Conservation (phyloP, 2,888 invertebrate genomes). For the Euproctis similis region DNA sequence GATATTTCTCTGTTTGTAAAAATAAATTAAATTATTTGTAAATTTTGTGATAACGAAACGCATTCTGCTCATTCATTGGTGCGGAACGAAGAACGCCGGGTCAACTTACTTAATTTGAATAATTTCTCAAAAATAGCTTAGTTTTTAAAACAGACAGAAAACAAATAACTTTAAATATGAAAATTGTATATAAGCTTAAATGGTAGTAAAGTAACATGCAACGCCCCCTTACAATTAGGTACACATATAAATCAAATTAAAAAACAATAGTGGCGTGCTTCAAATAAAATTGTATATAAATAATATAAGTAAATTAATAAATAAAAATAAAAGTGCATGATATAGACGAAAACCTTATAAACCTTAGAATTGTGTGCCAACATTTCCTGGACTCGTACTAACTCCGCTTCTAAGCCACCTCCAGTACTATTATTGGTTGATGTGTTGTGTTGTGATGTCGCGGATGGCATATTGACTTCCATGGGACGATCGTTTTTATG, state of each 20-base stretch:
- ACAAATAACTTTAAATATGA: no score
- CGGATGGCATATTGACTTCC: slow-evolving; percentile 11
- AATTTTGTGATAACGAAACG: no score
- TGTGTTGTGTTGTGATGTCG: slow-evolving; percentile 12
- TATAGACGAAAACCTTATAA: slow-evolving; percentile 80
- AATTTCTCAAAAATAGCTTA: no score
- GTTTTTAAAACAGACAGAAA: no score
- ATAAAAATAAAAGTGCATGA: slow-evolving; percentile 61
- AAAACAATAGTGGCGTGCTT: slow-evolving; percentile 3
- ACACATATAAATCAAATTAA: slow-evolving; percentile 1
- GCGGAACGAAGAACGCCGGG: no score
- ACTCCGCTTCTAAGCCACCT: slow-evolving; percentile 81
- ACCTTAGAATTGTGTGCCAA: slow-evolving; percentile 95
- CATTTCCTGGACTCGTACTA: slow-evolving; percentile 88
- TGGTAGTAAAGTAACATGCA: no score
- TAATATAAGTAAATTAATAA: slow-evolving; percentile 14
- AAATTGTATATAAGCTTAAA: no score
- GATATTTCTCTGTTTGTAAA: no score
- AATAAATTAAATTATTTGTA: no score
- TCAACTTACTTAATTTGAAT: no score
- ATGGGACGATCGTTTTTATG: slow-evolving; percentile 30
- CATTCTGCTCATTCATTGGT: no score
- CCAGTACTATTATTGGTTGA: slow-evolving; percentile 13
- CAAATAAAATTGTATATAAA: slow-evolving; percentile 1
- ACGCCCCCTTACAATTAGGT: slow-evolving; percentile 1